Evolutionary conservation across 64 coral and sea anemone genomes (phyloP).

Genomic region (Actinia tenebrosa): DNA sequence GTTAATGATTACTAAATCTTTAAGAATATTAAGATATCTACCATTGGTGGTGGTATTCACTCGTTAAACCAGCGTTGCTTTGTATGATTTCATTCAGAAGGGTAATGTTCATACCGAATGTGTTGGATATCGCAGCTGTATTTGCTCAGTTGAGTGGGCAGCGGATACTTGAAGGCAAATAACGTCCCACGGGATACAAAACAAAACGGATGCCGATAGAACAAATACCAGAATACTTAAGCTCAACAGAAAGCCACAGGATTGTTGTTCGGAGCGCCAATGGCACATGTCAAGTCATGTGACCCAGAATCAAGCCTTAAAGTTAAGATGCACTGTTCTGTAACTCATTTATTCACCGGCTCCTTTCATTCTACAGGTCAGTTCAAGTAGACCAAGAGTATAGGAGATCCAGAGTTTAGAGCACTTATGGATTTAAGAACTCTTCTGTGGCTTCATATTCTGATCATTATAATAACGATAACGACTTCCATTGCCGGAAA

Average conservation of each 20-base stretch:
- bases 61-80: not conserved
- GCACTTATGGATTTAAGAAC: not conserved
- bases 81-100: not conserved
- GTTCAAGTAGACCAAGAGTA: not conserved
- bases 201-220: not conserved
- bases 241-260: not conserved
- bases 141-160: constrained; percentile 7
- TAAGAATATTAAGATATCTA: not conserved
- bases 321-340: not conserved
- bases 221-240: not conserved
- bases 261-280: not conserved
- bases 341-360: constrained; percentile 9
- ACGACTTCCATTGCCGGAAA: not conserved
- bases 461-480: not conserved
- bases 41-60: not conserved
- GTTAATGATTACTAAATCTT: not conserved
- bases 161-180: not conserved
- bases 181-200: constrained; percentile 4
- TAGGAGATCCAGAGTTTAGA: not conserved
- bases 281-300: not conserved
- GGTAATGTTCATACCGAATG: not conserved
- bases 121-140: not conserved
- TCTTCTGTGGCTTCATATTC: not conserved
- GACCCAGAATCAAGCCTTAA: not conserved
- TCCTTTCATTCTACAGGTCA: not conserved